Conservation (phyloP, 1,140 invertebrate genomes). For the Psix sp. region DNA sequence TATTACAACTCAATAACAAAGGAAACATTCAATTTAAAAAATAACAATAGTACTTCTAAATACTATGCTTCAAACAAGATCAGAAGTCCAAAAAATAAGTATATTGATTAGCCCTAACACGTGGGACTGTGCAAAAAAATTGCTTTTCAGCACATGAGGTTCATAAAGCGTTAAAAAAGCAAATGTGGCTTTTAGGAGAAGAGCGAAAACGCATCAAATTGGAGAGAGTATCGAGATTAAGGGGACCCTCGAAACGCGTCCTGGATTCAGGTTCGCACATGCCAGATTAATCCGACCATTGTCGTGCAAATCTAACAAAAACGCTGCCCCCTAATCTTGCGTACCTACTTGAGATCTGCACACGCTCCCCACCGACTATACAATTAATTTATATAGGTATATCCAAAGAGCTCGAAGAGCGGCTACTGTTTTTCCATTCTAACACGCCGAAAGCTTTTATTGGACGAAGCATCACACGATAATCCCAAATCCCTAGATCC, state of each 20-base stretch:
- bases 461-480: slow-evolving; percentile 50
- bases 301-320: slow-evolving; percentile 68
- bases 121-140: too few relatives aligned
- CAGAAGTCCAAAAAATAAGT: too few relatives aligned
- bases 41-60: too few relatives aligned
- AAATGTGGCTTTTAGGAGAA: slow-evolving; percentile 16
- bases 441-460: slow-evolving; percentile 35
- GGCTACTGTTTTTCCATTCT: slow-evolving; percentile 57
- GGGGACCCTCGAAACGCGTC: slow-evolving; percentile 37
- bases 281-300: slow-evolving; percentile 64
- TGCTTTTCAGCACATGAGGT: slow-evolving; percentile 29
- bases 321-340: slow-evolving; percentile 70
- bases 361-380: slow-evolving; percentile 63
- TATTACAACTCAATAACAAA: too few relatives aligned
- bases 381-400: slow-evolving; percentile 75
- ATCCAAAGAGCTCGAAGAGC: slow-evolving; percentile 65
- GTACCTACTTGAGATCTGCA: slow-evolving; percentile 68
- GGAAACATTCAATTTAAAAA: too few relatives aligned
- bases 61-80: too few relatives aligned
- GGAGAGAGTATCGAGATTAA: slow-evolving; percentile 60
- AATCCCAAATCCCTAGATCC: slow-evolving; percentile 58
- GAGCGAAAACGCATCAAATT: slow-evolving; percentile 59
- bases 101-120: too few relatives aligned
- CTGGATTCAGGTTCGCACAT: slow-evolving; percentile 57
- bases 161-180: slow-evolving; percentile 51